Evolutionary conservation across 1,140 invertebrate genomes (phyloP), one percentile per base, ranked within the genome.

Genomic region (Listronotus oregonensis): DNA sequence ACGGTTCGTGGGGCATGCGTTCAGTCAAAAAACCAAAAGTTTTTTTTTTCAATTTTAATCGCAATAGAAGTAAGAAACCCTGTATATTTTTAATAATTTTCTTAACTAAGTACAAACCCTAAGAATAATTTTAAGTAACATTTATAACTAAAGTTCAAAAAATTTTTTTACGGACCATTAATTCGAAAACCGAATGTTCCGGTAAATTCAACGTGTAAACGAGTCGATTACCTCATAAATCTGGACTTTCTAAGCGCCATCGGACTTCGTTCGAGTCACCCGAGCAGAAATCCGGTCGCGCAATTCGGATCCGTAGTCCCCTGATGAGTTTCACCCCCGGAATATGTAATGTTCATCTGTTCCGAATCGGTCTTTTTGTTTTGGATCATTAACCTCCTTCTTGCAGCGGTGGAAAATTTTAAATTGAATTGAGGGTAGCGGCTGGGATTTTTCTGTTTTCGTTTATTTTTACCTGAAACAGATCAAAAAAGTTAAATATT

Each of bases 281-380:
- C 21, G 47, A 49, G 57, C 47, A 60, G 44, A 60, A 60, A 60
- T 60, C 57, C 57, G 57, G 55, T 10, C 32, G 39, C 15, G 55
- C 18, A 14, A 10, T n/a, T 18, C 55, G 44, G 55, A 49, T 47
- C 31, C 15, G 14, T 10, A 18, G 12, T 39, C 14, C 55, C 27
- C 57, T 60, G 57, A 60, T 60, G 57, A 60, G 57, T 60, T 60
- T 60, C 57, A 49, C 43, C 44, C 57, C 46, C 34, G 58, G 58
- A 61, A 61, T 61, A 51, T 61, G 51, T 61, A 61, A 61, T 61
- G 58, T 61, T 51, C 58, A 47, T 61, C 54, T 56, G 58, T 61
- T 61, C 58, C 47, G 37, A 47, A 61, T 47, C 58, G 50, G 50
- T 61, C 58, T 37, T 61, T 61, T 61, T 61, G 58, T 61, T 61